Conservation (phyloP, 2,113 vertebrate species). For the Chloebia gouldiae region DNA sequence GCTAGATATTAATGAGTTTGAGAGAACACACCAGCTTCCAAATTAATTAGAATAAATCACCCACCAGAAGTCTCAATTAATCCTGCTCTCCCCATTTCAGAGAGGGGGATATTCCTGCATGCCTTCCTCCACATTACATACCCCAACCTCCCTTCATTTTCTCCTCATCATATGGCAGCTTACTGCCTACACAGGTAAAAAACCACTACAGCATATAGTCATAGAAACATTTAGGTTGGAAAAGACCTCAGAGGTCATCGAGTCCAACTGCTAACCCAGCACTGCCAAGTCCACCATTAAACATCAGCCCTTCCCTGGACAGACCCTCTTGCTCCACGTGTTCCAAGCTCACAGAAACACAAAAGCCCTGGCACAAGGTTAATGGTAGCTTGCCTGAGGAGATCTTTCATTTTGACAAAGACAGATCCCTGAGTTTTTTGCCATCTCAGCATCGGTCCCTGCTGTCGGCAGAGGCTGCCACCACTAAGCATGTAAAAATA, state of each 20-base stretch:
- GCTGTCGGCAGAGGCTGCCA: not conserved
- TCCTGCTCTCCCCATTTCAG: not conserved
- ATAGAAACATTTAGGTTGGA: not conserved
- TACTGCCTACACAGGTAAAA: not conserved
- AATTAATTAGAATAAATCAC: constrained; percentile 10
- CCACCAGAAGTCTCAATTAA: not conserved
- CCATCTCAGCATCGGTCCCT: accelerated
- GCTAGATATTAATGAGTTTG: not conserved
- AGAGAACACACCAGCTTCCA: not conserved
- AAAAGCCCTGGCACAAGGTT: not conserved
- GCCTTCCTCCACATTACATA: not conserved
- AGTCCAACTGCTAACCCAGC: not conserved
- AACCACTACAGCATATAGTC: not conserved
- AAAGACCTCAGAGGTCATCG: not conserved
- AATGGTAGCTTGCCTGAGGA: not conserved
- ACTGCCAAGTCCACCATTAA: not conserved
- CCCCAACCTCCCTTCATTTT: not conserved
- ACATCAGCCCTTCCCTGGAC: not conserved
- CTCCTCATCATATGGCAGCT: not conserved
- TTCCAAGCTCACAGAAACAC: not conserved
- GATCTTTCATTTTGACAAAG: not conserved
- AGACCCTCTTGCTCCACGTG: accelerated
- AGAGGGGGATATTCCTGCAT: not conserved
- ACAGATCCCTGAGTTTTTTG: not conserved
- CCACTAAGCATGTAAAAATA: not conserved